Conservation (phyloP, 2,113 vertebrate species). For the Taurulus bubalis region DNA sequence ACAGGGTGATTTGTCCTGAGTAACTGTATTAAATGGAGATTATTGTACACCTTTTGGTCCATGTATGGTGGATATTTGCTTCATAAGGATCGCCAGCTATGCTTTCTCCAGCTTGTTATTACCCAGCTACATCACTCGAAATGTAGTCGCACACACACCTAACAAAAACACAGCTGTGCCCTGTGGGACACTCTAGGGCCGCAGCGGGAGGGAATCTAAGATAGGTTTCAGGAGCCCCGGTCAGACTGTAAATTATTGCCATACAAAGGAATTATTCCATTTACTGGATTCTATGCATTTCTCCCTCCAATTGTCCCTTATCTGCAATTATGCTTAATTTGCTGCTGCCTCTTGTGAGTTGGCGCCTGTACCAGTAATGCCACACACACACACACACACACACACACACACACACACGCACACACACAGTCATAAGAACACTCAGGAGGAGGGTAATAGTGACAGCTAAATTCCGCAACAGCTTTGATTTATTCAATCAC, state of each 20-base stretch:
- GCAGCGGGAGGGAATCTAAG: slow-evolving; percentile 39
- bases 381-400: slow-evolving; percentile 30
- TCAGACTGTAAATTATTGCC: slow-evolving; percentile 58
- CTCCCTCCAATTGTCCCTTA: slow-evolving; percentile 60
- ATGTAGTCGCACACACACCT: slow-evolving; percentile 37
- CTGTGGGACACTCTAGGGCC: slow-evolving; percentile 31
- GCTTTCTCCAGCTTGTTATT: slow-evolving; percentile 66
- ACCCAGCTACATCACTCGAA: slow-evolving; percentile 43
- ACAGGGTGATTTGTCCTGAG: background rate
- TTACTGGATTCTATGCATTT: slow-evolving; percentile 73
- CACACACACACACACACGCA: slow-evolving; percentile 37
- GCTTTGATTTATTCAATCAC: slow-evolving; percentile 81
- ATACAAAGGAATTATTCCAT: slow-evolving; percentile 68
- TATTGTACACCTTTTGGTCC: slow-evolving; percentile 8
- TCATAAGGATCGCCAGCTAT: slow-evolving; percentile 55
- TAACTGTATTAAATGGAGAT: slow-evolving; percentile 4
- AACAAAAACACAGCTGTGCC: slow-evolving; percentile 56
- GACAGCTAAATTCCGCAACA: slow-evolving; percentile 70
- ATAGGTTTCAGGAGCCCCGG: slow-evolving; percentile 27
- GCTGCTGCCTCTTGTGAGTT: slow-evolving; percentile 57
- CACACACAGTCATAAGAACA: slow-evolving; percentile 50
- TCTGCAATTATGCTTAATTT: slow-evolving; percentile 77
- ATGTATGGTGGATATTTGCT: slow-evolving; percentile 38
- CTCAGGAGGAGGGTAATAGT: slow-evolving; percentile 56
- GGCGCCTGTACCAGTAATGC: slow-evolving; percentile 46